These are phyloP conservation scores for Agriopis aurantiaria DNA, from an alignment of 2,888 invertebrate genomes.

Conservation along the genomic window DNA sequence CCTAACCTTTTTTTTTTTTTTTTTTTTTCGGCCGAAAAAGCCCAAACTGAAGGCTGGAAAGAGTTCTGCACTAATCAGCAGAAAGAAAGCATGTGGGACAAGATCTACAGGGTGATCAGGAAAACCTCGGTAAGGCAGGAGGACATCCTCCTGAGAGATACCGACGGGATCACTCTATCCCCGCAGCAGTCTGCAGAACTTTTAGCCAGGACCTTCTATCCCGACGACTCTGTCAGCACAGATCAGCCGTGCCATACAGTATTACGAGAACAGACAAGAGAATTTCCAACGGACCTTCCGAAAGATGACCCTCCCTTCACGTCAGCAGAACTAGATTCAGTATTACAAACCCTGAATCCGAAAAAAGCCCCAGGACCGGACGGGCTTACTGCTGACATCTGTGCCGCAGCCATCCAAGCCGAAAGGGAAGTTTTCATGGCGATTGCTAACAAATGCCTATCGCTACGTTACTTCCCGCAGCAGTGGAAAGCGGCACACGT, in stretches of 20 bases:
- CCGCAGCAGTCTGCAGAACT: no score
- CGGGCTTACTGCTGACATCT: constrained; percentile 48
- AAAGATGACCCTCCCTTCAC: neutral
- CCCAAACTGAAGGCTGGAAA: neutral
- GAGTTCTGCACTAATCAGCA: neutral
- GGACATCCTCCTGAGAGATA: neutral
- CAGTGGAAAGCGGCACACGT: constrained; percentile 43
- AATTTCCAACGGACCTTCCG: neutral
- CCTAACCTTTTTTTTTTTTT: neutral
- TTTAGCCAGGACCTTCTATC: neutral
- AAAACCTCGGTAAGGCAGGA: neutral
- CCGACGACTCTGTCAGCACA: neutral
- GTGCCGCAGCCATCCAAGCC: constrained; percentile 15
- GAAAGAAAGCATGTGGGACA: neutral
- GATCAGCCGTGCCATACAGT: neutral
- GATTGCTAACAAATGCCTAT: constrained; percentile 40
- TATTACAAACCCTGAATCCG: constrained; percentile 7
- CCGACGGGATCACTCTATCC: neutral
- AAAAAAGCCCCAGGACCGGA: constrained; percentile 47
- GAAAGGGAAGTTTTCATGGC: constrained; percentile 33
- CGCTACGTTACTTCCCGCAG: constrained; percentile 32
- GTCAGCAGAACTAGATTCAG: neutral
- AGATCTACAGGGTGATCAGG: neutral
- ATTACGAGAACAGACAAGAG: neutral
- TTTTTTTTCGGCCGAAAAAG: neutral